These are phyloP conservation scores for Monochamus saltuarius DNA, from an alignment of 1,140 invertebrate species.

Conservation along the genomic window DNA sequence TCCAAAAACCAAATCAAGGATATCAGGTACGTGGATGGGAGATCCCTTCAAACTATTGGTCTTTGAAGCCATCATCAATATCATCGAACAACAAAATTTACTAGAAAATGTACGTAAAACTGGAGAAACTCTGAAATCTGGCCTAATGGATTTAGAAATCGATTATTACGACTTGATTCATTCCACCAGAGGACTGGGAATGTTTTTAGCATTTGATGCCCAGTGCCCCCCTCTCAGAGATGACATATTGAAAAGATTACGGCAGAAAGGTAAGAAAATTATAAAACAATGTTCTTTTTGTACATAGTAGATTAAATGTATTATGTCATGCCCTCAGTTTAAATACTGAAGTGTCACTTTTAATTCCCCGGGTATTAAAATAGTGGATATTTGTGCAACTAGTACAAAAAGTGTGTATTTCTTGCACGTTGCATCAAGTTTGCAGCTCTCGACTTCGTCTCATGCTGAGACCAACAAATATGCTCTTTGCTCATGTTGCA, in stretches of 20 bases:
- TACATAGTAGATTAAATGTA: too few species aligned
- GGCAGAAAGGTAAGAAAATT: conserved; percentile 66
- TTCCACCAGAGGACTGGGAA: conserved; percentile 86
- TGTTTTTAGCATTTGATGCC: conserved; percentile 86
- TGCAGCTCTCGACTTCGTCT: too few species aligned
- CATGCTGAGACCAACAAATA: too few species aligned
- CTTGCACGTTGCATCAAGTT: too few species aligned
- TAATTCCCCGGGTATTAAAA: too few species aligned
- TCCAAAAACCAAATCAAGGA: conserved; percentile 78
- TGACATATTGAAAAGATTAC: conserved; percentile 71
- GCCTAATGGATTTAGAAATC: conserved; percentile 69
- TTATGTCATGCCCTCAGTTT: not conserved
- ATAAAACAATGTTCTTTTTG: not conserved
- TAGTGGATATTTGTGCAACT: too few species aligned
- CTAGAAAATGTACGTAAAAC: conserved; percentile 72
- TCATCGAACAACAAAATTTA: conserved; percentile 83
- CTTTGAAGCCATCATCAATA: conserved; percentile 80
- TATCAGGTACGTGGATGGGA: conserved; percentile 99
- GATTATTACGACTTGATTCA: conserved; percentile 74
- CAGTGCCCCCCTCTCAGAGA: conserved; percentile 69
- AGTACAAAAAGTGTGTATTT: too few species aligned
- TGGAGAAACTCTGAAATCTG: conserved; percentile 74
- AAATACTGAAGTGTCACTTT: too few species aligned
- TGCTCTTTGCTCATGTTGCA: too few species aligned
- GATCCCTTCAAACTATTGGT: conserved; percentile 95